Base-by-base conservation (phyloP, 2,797 vertebrate genomes). In the Numenius phaeopus region DNA sequence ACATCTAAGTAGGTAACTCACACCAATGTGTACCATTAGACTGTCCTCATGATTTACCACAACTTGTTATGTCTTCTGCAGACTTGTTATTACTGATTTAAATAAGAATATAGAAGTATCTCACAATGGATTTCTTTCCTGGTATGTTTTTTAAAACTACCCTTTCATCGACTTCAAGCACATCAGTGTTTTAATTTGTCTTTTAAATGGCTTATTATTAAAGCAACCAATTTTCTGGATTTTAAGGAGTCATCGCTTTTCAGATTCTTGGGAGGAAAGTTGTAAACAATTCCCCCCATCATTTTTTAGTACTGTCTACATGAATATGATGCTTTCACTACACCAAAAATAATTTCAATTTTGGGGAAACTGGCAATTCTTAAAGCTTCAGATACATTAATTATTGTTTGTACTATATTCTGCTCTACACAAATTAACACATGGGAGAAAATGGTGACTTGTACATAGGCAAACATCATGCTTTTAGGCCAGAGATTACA, bases 161-260 rank as follows among this genome's bases (percentile, higher is more conserved):
- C 9, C 14, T 87, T 10, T 70, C 50, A 66, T 8, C 89, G 71
- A 70, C 50, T 92, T 67, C 44, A 42, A 82, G 32, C 10, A 59
- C 2, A 4, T 39, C 40, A 46, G 17, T 58, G 17, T 52, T 94
- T 87, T 49, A 30, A 23, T 84, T 66, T 83, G 7, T 70, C 58
- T 90, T 92, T 89, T 64, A 87, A 93, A 66, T 27, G 5, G 6
- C 4, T 79, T 82, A 80, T 40, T 80, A 83, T 52, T 82, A 84
- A 89, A 87, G 29, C 21, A 92, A 82, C 2, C 5, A 26, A 39
- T 88, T 92, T 83, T 79, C 30, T 42, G 20, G 29, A 76, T 64
- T 94, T 94, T 85, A 70, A 80, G 39, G 20, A 69, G 32, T 76
- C 29, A 91, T 79, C n/a, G 30, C 10, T 92, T 89, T 78, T 85